Percentiles rank a stretch among this genome's conserved stretches.
Conservation (phyloP, 2,797 vertebrate species). For the Bothrops alternatus region DNA sequence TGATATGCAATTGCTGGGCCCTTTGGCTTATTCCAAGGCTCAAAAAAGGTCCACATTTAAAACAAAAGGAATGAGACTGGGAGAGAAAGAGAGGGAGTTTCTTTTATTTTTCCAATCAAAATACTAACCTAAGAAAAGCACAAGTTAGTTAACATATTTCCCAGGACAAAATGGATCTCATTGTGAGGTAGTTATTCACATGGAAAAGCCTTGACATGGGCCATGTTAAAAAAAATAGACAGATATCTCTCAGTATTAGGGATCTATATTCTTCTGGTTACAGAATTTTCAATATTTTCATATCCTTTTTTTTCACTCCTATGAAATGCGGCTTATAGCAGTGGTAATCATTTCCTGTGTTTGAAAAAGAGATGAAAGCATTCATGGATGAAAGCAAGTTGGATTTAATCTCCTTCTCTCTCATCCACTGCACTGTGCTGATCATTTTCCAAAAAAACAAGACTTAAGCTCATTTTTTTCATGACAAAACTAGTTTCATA, state of each 20-base stretch:
- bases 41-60: constrained; percentile 13
- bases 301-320: constrained; percentile 81
- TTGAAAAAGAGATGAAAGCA: constrained; percentile 94
- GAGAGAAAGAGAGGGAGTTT: not conserved
- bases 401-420: constrained; percentile 89
- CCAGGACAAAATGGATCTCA: constrained; percentile 48
- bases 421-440: constrained; percentile 82
- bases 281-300: constrained; percentile 84
- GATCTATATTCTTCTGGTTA: constrained; percentile 77
- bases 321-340: constrained; percentile 82
- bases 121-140: constrained; percentile 45
- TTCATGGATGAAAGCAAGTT: constrained; percentile 95
- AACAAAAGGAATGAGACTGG: not conserved
- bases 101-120: constrained; percentile 49
- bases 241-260: constrained; percentile 71
- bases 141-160: constrained; percentile 61
- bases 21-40: constrained; percentile 19
- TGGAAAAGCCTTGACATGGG: constrained; percentile 71
- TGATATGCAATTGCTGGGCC: not conserved
- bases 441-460: constrained; percentile 83
- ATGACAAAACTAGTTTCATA: constrained; percentile 82
- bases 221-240: constrained; percentile 66
- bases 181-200: constrained; percentile 64
- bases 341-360: constrained; percentile 92
- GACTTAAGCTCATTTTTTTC: constrained; percentile 86